Base-by-base conservation (phyloP, 2,113 vertebrate genomes). In the Cyprinodon brontotheroides region DNA sequence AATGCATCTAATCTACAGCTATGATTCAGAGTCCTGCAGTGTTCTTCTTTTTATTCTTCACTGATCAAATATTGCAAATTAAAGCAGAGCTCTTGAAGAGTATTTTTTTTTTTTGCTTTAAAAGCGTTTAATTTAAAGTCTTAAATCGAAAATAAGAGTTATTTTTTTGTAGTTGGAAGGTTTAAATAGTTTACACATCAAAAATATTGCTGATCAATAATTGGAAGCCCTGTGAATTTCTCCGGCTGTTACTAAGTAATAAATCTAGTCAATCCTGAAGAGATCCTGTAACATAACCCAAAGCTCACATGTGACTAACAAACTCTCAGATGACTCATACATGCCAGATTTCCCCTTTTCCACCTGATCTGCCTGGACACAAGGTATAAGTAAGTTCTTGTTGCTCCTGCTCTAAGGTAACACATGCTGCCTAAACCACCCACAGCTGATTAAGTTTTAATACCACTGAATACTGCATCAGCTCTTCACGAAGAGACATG, bases 401-500 rank as follows among this genome's bases (percentile, higher is more conserved):
- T 53, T 20, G 17, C 8, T 53, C 12, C 53, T 36, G 62, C 68
- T 39, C 36, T 37, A 0, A 61, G 3, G 48, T n/a, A 62, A 60
- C 20, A 41, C 9, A 3, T 64, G 43, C 61, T 41, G 64, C 45
- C 17, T 11, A 43, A 36, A 4, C 71, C 70, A 75, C 77, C 50
- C 67, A 62, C 9, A 68, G 59, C 63, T 11, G 40, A 70, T 66
- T 14, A 81, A 80, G 66, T 1, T 63, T 81, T 69, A 53, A 67
- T 41, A 61, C 50, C 74, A 47, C 53, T 65, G n/a, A 75, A 65
- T 57, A 74, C 53, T 38, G 9, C 40, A 75, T 62, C 48, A 68
- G 45, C 64, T 14, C n/a, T 37, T 60, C 11, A 73, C 48, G 77
- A 70, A 70, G n/a, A 61, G 45, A 81, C 61, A 76, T 7, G 4